Conservation (phyloP, 2,888 invertebrate species). For the Seladonia tumulorum region DNA sequence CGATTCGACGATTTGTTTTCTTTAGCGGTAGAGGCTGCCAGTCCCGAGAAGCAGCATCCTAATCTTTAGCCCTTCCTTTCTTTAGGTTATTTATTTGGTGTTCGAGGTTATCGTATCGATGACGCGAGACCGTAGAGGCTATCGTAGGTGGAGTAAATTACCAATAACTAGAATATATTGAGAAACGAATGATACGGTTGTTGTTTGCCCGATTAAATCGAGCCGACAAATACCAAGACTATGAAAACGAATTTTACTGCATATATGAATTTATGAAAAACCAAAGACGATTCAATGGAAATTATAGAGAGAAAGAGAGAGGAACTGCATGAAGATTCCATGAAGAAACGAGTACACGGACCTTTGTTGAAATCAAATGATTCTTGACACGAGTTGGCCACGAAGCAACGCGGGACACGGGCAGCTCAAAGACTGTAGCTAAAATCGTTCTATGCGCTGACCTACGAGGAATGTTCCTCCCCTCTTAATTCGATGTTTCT, state of each 20-base stretch:
- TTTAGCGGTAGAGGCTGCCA: background rate
- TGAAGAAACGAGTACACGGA: background rate
- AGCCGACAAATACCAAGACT: background rate
- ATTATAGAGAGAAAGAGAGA: no score
- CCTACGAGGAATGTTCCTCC: conserved; percentile 77
- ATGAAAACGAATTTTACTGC: background rate
- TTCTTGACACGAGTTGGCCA: conserved; percentile 37
- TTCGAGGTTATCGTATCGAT: conserved; percentile 48
- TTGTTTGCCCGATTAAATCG: background rate
- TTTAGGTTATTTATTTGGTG: conserved; percentile 27
- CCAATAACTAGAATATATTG: conserved; percentile 4
- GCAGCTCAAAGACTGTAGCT: conserved; percentile 75
- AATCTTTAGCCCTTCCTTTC: conserved; percentile 42
- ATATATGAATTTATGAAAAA: background rate
- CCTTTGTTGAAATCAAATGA: conserved; percentile 22
- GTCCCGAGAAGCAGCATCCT: background rate
- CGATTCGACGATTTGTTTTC: background rate
- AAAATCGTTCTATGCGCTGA: conserved; percentile 78
- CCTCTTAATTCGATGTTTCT: conserved; percentile 68
- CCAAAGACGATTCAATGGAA: background rate
- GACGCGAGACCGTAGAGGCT: conserved; percentile 44
- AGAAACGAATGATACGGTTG: background rate
- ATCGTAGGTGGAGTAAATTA: conserved; percentile 38
- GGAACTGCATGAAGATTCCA: background rate
- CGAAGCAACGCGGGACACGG: conserved; percentile 46